Base-by-base conservation (phyloP, 1,140 invertebrate genomes). In the Anagrus nilaparvatae region DNA sequence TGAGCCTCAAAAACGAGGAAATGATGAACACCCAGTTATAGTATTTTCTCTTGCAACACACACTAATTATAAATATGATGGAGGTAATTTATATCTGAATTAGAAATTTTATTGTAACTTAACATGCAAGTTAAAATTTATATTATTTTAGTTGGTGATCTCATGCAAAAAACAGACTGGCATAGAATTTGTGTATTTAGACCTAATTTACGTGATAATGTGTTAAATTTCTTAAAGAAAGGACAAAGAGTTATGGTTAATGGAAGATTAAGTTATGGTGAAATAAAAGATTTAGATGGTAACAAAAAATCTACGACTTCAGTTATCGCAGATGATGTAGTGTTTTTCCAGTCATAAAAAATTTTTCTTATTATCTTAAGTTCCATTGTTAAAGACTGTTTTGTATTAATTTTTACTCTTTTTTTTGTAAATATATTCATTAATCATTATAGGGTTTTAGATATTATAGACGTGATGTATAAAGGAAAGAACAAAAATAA, bases 21-120 rank as follows among this genome's bases (percentile, higher is more conserved):
- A 71, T 8, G 73, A 81, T 50, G 73, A 84, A 39, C 86, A 88
- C 67, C 90, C 90, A 9, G 84, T 93, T 17, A 78, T 91, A 32
- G 76, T 87, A 38, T 95, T 96, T 67, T 89, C 89, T 8, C 49
- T 96, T 32, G 92, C 91, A 4, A 96, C 92, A 20, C 84, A 92
- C 55, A 77, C 76, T 9, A 89, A 86, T 64, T 91, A 87, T 55
- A 82, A 79, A 58, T 67, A 71, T 49, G 61, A 64, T 3, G 54
- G 59, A 50, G 72, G 73, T 75, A 60, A 52, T 32, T 19, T 42
- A 47, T 33, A 17, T 25, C 43, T 34, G 19, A 40, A 19, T 6
- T 40, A 35, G 28, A 45, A 30, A 35, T 40, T 27, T 42, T 31
- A n/a, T 20, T 25, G 13, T 31, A 8, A 16, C 20, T 18, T 23